Percentiles rank a stretch among this genome's conserved stretches.
Evolutionary conservation across 2,113 vertebrate species (phyloP).

Genomic region (Eptesicus fuscus): DNA sequence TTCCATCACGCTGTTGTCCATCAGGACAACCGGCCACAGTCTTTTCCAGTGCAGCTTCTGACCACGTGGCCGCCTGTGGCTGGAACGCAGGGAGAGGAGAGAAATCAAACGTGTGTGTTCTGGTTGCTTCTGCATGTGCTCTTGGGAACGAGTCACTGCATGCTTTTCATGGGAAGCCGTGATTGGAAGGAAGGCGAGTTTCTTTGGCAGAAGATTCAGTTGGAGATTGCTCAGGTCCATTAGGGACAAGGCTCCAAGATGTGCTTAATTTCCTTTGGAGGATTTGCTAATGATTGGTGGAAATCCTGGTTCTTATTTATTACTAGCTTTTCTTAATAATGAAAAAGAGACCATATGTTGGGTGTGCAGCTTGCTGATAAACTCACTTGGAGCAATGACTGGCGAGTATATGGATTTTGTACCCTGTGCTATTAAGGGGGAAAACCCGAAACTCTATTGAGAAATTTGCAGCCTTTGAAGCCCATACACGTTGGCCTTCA

Average conservation of each 20-base stretch:
- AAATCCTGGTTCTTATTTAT: slow-evolving; percentile 38
- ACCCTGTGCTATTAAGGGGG: neutral
- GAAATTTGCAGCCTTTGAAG: slow-evolving; percentile 42
- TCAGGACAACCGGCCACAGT: slow-evolving; percentile 64
- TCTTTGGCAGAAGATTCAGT: slow-evolving; percentile 51
- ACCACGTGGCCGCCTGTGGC: slow-evolving; percentile 16
- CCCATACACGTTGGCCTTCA: neutral
- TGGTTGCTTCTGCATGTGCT: slow-evolving; percentile 44
- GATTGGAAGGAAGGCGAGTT: slow-evolving; percentile 51
- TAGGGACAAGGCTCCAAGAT: slow-evolving; percentile 39
- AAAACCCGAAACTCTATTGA: neutral
- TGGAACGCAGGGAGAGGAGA: slow-evolving; percentile 54
- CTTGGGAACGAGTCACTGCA: slow-evolving; percentile 45
- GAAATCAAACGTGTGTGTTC: slow-evolving; percentile 40
- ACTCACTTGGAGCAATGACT: slow-evolving; percentile 37
- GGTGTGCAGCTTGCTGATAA: slow-evolving; percentile 62
- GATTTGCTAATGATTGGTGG: slow-evolving; percentile 59
- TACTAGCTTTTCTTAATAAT: slow-evolving; percentile 59
- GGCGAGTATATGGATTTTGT: slow-evolving; percentile 1
- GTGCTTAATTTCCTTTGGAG: slow-evolving; percentile 56
- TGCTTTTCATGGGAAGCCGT: neutral
- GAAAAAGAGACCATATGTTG: slow-evolving; percentile 46
- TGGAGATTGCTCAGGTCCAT: slow-evolving; percentile 36
- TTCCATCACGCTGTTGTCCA: slow-evolving; percentile 57
- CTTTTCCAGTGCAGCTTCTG: slow-evolving; percentile 48